Conservation (phyloP, 1,140 invertebrate species). For the Ostrea edulis region DNA sequence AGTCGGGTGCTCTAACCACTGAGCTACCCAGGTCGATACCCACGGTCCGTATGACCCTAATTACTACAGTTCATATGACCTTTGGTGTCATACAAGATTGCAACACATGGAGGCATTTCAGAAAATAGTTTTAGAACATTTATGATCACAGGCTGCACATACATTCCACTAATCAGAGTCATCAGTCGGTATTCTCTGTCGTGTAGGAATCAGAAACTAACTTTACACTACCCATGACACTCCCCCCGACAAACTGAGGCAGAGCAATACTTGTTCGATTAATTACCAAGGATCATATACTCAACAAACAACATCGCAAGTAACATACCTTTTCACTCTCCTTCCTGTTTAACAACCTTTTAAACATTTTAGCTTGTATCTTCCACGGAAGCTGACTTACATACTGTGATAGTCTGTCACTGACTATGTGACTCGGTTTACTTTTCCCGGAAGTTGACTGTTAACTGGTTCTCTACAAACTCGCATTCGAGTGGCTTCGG, state of each 20-base stretch:
- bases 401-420: too few species aligned
- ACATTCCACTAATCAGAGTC: too few species aligned
- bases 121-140: too few species aligned
- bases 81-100: too few species aligned
- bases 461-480: not conserved
- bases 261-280: not conserved
- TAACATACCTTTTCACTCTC: slow-evolving; percentile 45
- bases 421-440: not conserved
- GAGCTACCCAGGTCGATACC: too few species aligned
- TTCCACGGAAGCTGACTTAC: not conserved
- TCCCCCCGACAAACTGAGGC: not conserved
- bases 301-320: not conserved
- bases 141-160: too few species aligned
- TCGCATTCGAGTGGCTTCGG: too few species aligned
- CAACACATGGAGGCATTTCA: too few species aligned
- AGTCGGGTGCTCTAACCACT: too few species aligned
- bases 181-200: too few species aligned
- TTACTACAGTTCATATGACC: too few species aligned
- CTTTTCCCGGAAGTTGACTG: slow-evolving; percentile 11
- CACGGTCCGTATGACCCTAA: too few species aligned
- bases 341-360: slow-evolving; percentile 38
- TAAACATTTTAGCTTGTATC: slow-evolving; percentile 32
- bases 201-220: not conserved
- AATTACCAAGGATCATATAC: not conserved
- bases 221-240: not conserved